Conservation (phyloP, 2,888 invertebrate genomes). For the Aleiodes leptofemur region DNA sequence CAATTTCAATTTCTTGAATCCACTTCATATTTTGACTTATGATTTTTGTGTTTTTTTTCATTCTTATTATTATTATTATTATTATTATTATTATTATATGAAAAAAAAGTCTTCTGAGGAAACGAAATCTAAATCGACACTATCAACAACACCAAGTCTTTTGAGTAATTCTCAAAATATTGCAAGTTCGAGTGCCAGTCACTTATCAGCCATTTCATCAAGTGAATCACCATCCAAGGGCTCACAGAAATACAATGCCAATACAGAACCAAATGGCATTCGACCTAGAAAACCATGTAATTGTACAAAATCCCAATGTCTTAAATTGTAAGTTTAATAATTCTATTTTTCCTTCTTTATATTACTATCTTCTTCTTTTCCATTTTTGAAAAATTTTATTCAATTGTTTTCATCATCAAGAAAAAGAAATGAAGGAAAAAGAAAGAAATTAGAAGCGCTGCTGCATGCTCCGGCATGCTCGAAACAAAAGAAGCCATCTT, state of each 20-base stretch:
- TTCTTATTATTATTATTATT: too few species aligned
- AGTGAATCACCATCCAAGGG: constrained; percentile 55
- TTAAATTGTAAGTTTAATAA: constrained; percentile 86
- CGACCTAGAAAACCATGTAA: constrained; percentile 96
- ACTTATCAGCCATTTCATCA: constrained; percentile 60
- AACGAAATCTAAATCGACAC: constrained; percentile 65
- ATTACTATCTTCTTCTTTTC: not conserved
- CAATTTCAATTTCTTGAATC: constrained; percentile 19
- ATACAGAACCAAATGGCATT: constrained; percentile 76
- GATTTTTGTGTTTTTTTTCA: not conserved
- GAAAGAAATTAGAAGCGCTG: constrained; percentile 49
- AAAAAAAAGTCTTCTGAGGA: constrained; percentile 62
- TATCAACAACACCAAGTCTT: constrained; percentile 66
- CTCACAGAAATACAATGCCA: constrained; percentile 64
- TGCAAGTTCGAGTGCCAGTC: constrained; percentile 62
- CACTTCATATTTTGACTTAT: not conserved
- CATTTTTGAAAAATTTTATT: constrained; percentile 30
- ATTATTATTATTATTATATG: not conserved
- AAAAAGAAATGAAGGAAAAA: constrained; percentile 50
- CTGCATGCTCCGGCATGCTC: constrained; percentile 46
- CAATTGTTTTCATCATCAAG: constrained; percentile 44
- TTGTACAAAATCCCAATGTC: constrained; percentile 98
- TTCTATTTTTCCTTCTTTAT: too few species aligned
- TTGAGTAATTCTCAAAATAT: constrained; percentile 65
- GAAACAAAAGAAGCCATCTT: constrained; percentile 3